phyloP scores from a whole-genome alignment of 2,888 invertebrate genomes.

The Tyria jacobaeae region DNA sequence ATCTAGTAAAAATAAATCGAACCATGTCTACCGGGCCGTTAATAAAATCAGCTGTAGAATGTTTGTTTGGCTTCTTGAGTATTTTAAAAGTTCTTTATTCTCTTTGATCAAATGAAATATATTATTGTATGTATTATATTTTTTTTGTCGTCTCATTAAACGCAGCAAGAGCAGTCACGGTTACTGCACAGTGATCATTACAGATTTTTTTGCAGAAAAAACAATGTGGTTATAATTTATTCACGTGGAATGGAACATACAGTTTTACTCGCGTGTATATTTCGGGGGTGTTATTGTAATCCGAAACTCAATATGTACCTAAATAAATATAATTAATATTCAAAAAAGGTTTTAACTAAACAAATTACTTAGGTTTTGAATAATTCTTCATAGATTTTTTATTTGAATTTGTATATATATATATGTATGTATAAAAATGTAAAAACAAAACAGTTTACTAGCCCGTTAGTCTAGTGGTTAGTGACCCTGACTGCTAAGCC shows the following conservation, averaged over 20 bases:
- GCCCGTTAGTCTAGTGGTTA: no score
- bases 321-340: no score
- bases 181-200: constrained; percentile 22
- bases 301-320: no score
- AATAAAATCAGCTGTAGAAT: constrained; percentile 43
- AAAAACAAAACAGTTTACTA: neutral
- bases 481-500: no score
- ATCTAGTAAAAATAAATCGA: constrained; percentile 30
- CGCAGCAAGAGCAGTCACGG: constrained; percentile 28
- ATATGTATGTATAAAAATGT: neutral
- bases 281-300: no score
- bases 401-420: no score
- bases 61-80: constrained; percentile 45
- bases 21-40: constrained; percentile 13
- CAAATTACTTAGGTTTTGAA: neutral
- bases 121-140: constrained; percentile 41
- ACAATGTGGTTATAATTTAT: neutral
- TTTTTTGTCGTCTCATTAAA: constrained; percentile 39
- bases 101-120: constrained; percentile 42
- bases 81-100: constrained; percentile 46
- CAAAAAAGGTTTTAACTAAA: no score
- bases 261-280: no score
- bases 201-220: constrained; percentile 1
- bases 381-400: neutral
- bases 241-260: no score